Percentiles rank a stretch among this genome's conserved stretches.
Evolutionary conservation across 2,888 invertebrate genomes (phyloP).

Genomic region (Cephus rjabovi): DNA sequence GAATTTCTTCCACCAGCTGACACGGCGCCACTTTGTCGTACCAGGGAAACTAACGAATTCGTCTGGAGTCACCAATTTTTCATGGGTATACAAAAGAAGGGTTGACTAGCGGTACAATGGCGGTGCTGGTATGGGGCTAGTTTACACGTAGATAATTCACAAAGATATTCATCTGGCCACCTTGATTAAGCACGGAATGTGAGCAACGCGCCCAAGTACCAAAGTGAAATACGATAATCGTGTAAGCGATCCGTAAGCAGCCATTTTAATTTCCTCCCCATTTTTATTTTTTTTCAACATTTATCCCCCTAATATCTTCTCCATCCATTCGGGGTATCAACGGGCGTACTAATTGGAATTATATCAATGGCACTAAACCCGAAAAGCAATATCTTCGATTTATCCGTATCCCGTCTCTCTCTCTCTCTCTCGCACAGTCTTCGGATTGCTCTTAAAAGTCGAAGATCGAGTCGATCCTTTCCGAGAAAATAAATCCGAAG

Average conservation of each 20-base stretch:
- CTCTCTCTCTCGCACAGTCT: background rate
- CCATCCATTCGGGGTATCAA: background rate
- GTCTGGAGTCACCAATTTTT: conserved; percentile 41
- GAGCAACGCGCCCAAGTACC: conserved; percentile 12
- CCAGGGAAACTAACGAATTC: conserved; percentile 38
- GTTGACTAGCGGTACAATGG: conserved; percentile 46
- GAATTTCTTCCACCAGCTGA: background rate
- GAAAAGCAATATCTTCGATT: background rate
- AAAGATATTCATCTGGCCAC: conserved; percentile 41
- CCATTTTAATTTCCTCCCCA: background rate
- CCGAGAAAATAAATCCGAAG: background rate
- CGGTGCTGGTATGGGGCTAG: conserved; percentile 39
- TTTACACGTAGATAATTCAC: conserved; percentile 53
- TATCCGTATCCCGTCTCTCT: background rate
- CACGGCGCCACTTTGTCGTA: conserved; percentile 30
- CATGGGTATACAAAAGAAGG: conserved; percentile 46
- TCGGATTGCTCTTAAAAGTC: background rate
- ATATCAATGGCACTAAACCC: background rate
- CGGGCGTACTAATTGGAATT: background rate
- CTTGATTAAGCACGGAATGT: conserved; percentile 39
- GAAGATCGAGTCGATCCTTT: background rate
- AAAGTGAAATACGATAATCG: conserved; percentile 4
- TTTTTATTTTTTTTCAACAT: background rate
- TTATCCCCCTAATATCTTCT: background rate
- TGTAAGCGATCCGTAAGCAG: background rate